Evolutionary conservation across 2,888 invertebrate genomes (phyloP), one percentile per base, ranked within the genome.

Genomic region (Miltochrista miniata): DNA sequence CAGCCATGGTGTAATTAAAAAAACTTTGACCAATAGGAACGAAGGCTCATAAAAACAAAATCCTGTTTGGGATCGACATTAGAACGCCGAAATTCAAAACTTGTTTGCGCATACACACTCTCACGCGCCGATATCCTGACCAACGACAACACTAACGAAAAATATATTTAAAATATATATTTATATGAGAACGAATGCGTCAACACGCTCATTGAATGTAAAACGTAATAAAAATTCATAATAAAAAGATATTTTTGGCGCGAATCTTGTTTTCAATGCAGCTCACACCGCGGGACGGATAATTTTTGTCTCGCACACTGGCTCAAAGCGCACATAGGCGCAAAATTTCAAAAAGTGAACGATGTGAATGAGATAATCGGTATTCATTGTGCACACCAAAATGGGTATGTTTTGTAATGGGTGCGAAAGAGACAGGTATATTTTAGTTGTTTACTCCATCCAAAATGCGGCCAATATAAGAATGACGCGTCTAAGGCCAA

Each of bases 391-490:
- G 81, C 85, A 86, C 83, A 81, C 83, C 79, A 87, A 88, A 85
- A 85, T 78, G 77, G 79, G 78, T 72, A 79, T 80, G 70, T 67
- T 70, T 68, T 49, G 55, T 68, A 63, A 66, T 64, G 60, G 52
- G 87, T 74, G 75, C 41, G 82, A 90, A 54, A 45, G 78, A 57
- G 90, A 89, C 60, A 60, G 76, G 59, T 64, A 70, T 68, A 81
- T 68, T 78, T 82, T 73, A 74, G 74, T 76, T 71, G 81, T 85
- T 88, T 81, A 84, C 77, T 77, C 64, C 74, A 76, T 78, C 90
- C 90, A 84, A 90, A 90, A 87, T 88, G 89, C 86, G 81, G 82
- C 88, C 86, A 83, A 89, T 90, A 90, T 87, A 90, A 90, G 90
- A 90, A 90, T 90, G 89, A 90, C 87, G 86, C 81, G 83, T 82